Evolutionary conservation across 2,888 invertebrate genomes (phyloP).

Genomic region (Phyto melanocephala): DNA sequence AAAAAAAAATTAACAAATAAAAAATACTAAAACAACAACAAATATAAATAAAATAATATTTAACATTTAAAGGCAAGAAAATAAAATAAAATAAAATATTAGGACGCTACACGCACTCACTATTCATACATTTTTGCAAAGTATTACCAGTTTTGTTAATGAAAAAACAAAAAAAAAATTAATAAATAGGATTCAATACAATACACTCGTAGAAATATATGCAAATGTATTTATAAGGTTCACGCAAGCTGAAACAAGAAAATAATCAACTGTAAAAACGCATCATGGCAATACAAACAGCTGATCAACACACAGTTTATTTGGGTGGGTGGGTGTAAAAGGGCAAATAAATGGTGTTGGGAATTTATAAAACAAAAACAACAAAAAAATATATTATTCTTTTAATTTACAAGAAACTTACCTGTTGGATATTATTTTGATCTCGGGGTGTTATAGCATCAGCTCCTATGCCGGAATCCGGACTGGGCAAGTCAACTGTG

Average conservation of each 20-base stretch:
- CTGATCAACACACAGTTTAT: background rate
- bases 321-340: background rate
- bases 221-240: slow-evolving; percentile 8
- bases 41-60: slow-evolving; percentile 2
- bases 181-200: slow-evolving; percentile 10
- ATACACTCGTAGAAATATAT: no score
- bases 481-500: slow-evolving; percentile 95
- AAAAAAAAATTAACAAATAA: slow-evolving; percentile 21
- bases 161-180: slow-evolving; percentile 5
- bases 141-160: slow-evolving; percentile 56
- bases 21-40: background rate
- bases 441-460: slow-evolving; percentile 95
- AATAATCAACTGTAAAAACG: slow-evolving; percentile 31
- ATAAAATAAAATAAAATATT: slow-evolving; percentile 4
- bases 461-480: slow-evolving; percentile 97
- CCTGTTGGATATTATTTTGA: slow-evolving; percentile 93
- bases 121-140: slow-evolving; percentile 5
- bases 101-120: slow-evolving; percentile 63
- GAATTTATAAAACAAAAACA: no score
- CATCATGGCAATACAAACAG: slow-evolving; percentile 1
- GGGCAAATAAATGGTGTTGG: background rate
- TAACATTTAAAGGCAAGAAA: background rate
- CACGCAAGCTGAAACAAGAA: slow-evolving; percentile 44
- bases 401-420: slow-evolving; percentile 79
- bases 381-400: no score